Percentiles rank a stretch among this genome's conserved stretches.
Conservation (phyloP, 2,113 vertebrate species). For the Eulemur rufifrons region DNA sequence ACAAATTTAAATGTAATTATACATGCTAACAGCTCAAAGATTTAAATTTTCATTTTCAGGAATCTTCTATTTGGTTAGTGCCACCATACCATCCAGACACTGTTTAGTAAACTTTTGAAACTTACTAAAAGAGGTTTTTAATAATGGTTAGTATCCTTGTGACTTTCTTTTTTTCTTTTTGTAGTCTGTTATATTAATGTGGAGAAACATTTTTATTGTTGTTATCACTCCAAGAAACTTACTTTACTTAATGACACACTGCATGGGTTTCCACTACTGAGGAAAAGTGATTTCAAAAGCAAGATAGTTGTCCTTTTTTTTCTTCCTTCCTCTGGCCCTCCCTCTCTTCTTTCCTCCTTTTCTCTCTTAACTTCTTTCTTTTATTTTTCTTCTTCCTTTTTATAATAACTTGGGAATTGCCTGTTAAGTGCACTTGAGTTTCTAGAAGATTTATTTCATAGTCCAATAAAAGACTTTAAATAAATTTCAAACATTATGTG, state of each 20-base stretch:
- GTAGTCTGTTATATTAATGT: slow-evolving; percentile 72
- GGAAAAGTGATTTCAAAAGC: background rate
- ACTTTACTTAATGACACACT: background rate
- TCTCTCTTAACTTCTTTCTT: accelerated
- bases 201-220: slow-evolving; percentile 61
- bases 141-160: slow-evolving; percentile 78
- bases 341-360: accelerated
- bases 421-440: background rate
- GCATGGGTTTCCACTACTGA: background rate
- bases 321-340: background rate
- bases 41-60: slow-evolving; percentile 80
- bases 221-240: slow-evolving; percentile 44
- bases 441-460: slow-evolving; percentile 30
- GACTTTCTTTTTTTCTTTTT: slow-evolving; percentile 73
- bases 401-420: background rate
- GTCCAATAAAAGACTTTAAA: background rate
- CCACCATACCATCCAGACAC: slow-evolving; percentile 79
- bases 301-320: background rate
- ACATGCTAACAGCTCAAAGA: slow-evolving; percentile 77
- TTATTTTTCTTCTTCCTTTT: too few species aligned
- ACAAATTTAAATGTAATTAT: slow-evolving; percentile 70
- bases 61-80: slow-evolving; percentile 81
- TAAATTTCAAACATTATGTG: background rate
- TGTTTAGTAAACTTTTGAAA: slow-evolving; percentile 81
- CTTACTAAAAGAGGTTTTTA: slow-evolving; percentile 80